Conservation (phyloP, 2,797 vertebrate genomes). For the Hirundo rustica region DNA sequence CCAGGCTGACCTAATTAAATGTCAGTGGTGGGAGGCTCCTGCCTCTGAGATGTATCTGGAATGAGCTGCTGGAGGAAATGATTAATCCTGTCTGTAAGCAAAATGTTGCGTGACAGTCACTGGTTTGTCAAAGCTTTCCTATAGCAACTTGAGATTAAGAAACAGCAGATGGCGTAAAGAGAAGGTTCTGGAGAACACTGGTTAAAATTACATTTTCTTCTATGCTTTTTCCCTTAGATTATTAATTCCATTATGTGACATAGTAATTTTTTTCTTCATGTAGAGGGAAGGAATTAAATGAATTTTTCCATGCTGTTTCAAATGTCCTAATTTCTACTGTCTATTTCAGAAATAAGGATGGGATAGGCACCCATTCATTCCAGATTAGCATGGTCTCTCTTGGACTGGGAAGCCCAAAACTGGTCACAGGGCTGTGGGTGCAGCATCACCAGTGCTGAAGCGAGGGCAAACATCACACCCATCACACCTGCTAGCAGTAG, state of each 20-base stretch:
- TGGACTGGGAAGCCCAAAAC: neutral
- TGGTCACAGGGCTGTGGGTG: neutral
- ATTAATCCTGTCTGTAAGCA: neutral
- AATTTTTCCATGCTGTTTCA: neutral
- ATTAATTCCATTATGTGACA: neutral
- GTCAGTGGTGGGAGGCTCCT: neutral
- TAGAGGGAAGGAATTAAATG: neutral
- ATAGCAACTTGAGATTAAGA: neutral
- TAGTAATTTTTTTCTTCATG: neutral
- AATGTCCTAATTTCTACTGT: neutral
- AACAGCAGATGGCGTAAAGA: neutral
- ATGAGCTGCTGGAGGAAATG: neutral
- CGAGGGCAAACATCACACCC: neutral
- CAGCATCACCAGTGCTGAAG: neutral
- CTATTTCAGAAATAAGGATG: neutral
- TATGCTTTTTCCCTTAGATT: neutral
- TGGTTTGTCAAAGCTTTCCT: neutral
- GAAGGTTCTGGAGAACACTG: neutral
- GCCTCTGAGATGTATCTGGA: neutral
- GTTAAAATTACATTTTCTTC: neutral
- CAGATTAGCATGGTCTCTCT: neutral
- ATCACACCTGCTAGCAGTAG: neutral
- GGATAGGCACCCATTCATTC: neutral
- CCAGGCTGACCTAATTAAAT: neutral
- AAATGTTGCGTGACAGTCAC: neutral